A percentile compares a stretch with the other conserved stretches of the same genome.
Evolutionary conservation across 2,888 invertebrate species (phyloP).

Genomic region (Bembecia ichneumoniformis): DNA sequence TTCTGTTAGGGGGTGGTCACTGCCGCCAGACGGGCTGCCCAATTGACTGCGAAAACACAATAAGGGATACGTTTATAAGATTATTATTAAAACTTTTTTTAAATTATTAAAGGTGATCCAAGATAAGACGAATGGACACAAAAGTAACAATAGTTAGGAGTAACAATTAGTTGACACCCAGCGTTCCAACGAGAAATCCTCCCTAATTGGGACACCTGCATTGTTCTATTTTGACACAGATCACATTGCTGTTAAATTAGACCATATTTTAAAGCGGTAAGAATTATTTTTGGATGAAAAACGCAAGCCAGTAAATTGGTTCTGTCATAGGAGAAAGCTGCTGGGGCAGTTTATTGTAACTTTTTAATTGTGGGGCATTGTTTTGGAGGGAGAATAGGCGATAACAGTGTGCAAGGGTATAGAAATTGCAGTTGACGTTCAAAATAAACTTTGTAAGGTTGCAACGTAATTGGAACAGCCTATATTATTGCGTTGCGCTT

Average conservation of each 20-base stretch:
- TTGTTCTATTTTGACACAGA: background rate
- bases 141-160: background rate
- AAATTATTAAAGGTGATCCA: too few species aligned
- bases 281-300: background rate
- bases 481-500: too few species aligned
- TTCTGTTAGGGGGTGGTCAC: too few species aligned
- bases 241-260: background rate
- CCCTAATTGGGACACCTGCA: background rate
- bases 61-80: too few species aligned
- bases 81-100: too few species aligned
- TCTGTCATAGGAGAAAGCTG: background rate
- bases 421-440: conserved; percentile 1
- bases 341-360: conserved; percentile 5
- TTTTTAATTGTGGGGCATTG: conserved; percentile 6
- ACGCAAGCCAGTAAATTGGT: background rate
- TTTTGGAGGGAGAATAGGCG: conserved; percentile 1
- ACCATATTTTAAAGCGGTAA: background rate
- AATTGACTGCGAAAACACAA: too few species aligned
- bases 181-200: background rate
- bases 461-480: too few species aligned
- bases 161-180: background rate
- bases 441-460: background rate
- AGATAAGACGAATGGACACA: background rate
- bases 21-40: too few species aligned
- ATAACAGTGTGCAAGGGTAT: conserved; percentile 1